Conservation (phyloP, 2,797 vertebrate genomes). For the Pelobates cultripes region DNA sequence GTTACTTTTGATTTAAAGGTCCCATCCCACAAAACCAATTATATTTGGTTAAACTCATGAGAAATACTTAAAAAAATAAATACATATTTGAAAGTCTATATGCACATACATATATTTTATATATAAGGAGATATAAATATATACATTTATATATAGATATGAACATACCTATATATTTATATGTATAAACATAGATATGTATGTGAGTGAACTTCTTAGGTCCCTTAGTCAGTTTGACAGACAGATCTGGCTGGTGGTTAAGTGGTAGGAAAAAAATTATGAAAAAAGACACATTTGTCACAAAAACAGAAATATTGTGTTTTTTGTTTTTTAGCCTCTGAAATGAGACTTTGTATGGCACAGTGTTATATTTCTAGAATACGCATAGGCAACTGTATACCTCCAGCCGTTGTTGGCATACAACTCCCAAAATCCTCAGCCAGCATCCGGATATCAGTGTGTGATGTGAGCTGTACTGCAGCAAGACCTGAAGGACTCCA, state of each 20-base stretch:
- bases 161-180: conserved; percentile 43
- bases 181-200: conserved; percentile 40
- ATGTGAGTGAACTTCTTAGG: conserved; percentile 11
- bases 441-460: too few species aligned
- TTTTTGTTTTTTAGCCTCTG: conserved; percentile 1
- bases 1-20: conserved; percentile 4
- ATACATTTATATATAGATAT: conserved; percentile 46
- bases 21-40: background rate
- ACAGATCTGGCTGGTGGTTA: background rate
- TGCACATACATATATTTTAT: conserved; percentile 45
- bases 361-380: conserved; percentile 23
- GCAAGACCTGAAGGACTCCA: background rate
- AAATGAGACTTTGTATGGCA: conserved; percentile 5
- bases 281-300: conserved; percentile 6
- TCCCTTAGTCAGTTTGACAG: background rate
- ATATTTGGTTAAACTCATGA: conserved; percentile 18
- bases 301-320: background rate
- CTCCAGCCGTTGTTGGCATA: background rate
- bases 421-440: background rate
- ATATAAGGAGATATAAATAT: conserved; percentile 33
- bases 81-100: conserved; percentile 31
- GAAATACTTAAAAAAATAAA: conserved; percentile 45
- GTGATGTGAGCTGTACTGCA: background rate
- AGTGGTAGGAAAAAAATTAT: background rate
- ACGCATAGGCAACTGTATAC: background rate